Percentiles rank a stretch among this genome's conserved stretches.
These are phyloP conservation scores for Scaptomyza parva DNA, from an alignment of 2,888 invertebrate genomes.

Conservation along the genomic window DNA sequence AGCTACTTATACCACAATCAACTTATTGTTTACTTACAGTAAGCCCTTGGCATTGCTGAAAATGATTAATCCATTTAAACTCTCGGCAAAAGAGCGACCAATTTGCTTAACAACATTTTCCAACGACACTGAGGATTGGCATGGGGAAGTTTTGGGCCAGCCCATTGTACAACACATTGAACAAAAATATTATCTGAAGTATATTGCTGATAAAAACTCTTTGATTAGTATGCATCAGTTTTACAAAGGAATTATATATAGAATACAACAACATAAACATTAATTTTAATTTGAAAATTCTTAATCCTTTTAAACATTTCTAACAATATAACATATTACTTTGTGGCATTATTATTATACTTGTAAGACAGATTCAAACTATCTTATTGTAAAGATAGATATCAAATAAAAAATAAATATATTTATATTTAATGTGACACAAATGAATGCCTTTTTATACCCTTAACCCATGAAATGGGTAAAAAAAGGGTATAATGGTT, in stretches of 20 bases:
- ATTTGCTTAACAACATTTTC: slow-evolving; percentile 23
- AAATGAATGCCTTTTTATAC: too few relatives aligned
- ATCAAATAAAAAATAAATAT: too few relatives aligned
- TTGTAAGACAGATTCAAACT: too few relatives aligned
- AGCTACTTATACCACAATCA: neutral
- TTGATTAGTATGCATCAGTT: neutral
- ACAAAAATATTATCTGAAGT: neutral
- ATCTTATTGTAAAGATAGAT: too few relatives aligned
- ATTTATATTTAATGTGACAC: too few relatives aligned
- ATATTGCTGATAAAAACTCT: neutral
- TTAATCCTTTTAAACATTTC: neutral
- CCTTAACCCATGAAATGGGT: too few relatives aligned
- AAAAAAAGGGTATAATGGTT: too few relatives aligned
- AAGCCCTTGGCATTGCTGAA: neutral
- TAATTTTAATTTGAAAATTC: too few relatives aligned
- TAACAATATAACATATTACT: too few relatives aligned
- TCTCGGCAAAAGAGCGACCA: slow-evolving; percentile 38
- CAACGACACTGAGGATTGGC: neutral
- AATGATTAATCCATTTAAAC: slow-evolving; percentile 24
- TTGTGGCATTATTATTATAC: too few relatives aligned
- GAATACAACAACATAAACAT: neutral
- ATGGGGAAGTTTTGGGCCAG: neutral
- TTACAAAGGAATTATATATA: neutral
- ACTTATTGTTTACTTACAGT: slow-evolving; percentile 20
- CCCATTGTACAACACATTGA: neutral